Evolutionary conservation across 1,140 invertebrate species (phyloP), one percentile per base, ranked within the genome.

Genomic region (Acromyrmex echinatior): DNA sequence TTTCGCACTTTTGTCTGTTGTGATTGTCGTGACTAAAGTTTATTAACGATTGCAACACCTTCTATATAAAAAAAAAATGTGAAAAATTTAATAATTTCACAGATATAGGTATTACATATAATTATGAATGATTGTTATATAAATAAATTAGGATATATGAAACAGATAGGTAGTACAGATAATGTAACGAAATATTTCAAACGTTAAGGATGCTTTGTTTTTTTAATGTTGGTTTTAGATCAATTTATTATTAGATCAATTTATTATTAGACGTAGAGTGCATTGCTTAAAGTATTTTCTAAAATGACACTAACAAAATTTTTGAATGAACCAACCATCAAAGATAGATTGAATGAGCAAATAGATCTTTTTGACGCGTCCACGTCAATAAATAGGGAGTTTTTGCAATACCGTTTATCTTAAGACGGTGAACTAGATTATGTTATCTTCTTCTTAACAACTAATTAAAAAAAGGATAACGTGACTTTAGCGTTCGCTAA

Each of bases 1-100:
- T 82, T 82, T 84, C 31, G 25, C 39, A 79, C 16, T 51, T 65
- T 21, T 5, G 25, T 39, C 25, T 9, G 21, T 73, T 71, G 18
- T 45, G 51, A 71, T 31, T 7, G 31, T 71, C 49, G 18, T 21
- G 21, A 25, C 5, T 58, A n/a, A 71, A 71, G 21, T 76, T 74
- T 25, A 58, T 51, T 76, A 35, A 14, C 18, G 31, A 35, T 2
- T 16, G 35, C 28, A 10, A 49, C 2, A 49, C 49, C 49, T 31
- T 80, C 73, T 60, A n/a, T 31, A 21, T 63, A 51, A 51, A 70
- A 63, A 68, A 28, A 28, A 31, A 49, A 49, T 28, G 12, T 21
- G n/a, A 73, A 82, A 58, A 39, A 60, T 45, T 18, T 1, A 45
- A 25, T 51, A 28, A 49, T 62, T 84, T 74, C 45, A 6, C 14